Conservation (phyloP, 2,113 vertebrate species). For the Haemorhous mexicanus region DNA sequence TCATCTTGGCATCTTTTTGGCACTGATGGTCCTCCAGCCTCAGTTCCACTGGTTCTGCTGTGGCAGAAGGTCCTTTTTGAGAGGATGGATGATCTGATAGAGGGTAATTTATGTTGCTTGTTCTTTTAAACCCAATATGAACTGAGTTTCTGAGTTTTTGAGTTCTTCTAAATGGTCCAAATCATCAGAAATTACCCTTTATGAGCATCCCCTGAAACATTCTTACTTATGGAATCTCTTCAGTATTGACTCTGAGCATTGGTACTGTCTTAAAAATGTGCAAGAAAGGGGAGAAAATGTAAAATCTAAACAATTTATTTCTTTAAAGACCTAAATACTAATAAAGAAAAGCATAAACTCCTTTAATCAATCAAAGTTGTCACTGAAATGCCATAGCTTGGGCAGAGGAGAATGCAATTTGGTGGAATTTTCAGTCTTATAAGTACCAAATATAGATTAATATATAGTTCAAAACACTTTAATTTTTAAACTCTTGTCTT, state of each 20-base stretch:
- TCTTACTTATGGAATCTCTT: background rate
- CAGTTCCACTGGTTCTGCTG: background rate
- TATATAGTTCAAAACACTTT: constrained; percentile 63
- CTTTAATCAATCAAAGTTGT: constrained; percentile 66
- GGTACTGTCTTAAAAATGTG: constrained; percentile 16
- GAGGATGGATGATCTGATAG: background rate
- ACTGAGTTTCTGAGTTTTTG: background rate
- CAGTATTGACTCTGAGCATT: background rate
- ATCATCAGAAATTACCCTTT: background rate
- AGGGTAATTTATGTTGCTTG: background rate
- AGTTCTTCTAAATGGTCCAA: background rate
- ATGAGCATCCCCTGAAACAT: background rate
- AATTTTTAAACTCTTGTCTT: constrained; percentile 68
- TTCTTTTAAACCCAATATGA: background rate
- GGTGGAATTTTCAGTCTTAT: constrained; percentile 32
- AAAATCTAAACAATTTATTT: constrained; percentile 17
- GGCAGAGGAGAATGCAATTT: constrained; percentile 23
- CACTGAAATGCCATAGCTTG: background rate
- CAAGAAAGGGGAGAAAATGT: background rate
- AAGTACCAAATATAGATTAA: constrained; percentile 61
- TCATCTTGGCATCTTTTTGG: background rate
- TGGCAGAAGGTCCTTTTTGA: background rate
- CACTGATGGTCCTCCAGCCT: background rate
- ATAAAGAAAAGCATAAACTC: constrained; percentile 30
- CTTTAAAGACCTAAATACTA: constrained; percentile 27